Percentiles rank a stretch among this genome's conserved stretches.
Evolutionary conservation across 2,797 vertebrate species (phyloP).

Genomic region (Malacoraja senta): DNA sequence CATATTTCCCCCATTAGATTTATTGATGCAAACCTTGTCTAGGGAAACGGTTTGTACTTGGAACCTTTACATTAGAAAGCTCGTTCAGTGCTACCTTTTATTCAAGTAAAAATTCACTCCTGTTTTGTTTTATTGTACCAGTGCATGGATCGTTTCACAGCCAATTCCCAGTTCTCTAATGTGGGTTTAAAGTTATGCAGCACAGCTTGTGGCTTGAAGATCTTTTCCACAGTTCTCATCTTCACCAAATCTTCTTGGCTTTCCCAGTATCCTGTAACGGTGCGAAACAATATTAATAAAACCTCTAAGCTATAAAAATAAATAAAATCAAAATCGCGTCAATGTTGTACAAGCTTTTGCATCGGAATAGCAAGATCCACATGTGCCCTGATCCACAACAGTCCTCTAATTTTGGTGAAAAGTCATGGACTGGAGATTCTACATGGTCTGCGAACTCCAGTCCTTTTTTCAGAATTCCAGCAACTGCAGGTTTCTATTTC

Average conservation of each 20-base stretch:
- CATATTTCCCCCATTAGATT: no score
- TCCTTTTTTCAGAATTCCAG: no score
- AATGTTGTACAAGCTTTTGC: neutral
- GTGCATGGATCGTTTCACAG: conserved; percentile 70
- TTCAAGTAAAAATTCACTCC: conserved; percentile 30
- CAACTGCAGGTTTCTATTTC: no score
- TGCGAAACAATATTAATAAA: conserved; percentile 8
- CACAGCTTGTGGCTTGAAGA: conserved; percentile 67
- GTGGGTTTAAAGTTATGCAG: conserved; percentile 58
- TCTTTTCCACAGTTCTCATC: conserved; percentile 61
- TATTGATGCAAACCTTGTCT: neutral
- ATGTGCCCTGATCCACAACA: neutral
- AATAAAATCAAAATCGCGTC: no score
- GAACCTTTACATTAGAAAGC: neutral
- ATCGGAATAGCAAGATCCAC: neutral
- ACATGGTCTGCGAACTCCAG: no score
- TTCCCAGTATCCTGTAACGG: conserved; percentile 75
- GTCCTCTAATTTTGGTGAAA: neutral
- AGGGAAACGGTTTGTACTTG: neutral
- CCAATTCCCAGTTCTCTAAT: conserved; percentile 79
- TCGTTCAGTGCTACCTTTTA: neutral
- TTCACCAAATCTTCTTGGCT: conserved; percentile 77
- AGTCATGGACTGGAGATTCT: no score
- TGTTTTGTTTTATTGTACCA: conserved; percentile 65
- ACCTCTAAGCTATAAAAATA: no score